Evolutionary conservation across 1,140 invertebrate genomes (phyloP).

Genomic region (Macrostomum lignano): DNA sequence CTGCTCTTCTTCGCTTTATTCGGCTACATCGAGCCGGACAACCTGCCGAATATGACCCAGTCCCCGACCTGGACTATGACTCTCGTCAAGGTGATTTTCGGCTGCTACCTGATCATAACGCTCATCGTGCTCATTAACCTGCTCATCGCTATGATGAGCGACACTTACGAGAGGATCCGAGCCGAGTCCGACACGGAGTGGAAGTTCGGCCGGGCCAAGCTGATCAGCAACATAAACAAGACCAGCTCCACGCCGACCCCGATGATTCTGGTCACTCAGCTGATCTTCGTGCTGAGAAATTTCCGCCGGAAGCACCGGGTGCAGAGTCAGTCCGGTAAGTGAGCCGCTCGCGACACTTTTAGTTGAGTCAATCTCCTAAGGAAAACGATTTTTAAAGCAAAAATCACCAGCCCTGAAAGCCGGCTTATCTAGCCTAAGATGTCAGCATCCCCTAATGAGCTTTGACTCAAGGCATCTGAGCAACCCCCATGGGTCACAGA

Average conservation of each 20-base stretch:
- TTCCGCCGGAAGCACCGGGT: not conserved
- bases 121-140: constrained; percentile 88
- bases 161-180: constrained; percentile 87
- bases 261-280: constrained; percentile 31
- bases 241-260: constrained; percentile 85
- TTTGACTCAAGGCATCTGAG: no score
- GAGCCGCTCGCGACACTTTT: no score
- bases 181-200: constrained; percentile 99
- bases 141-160: constrained; percentile 98
- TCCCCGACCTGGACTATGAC: constrained; percentile 31
- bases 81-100: constrained; percentile 43
- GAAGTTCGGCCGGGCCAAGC: constrained; percentile 93
- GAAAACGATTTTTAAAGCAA: no score
- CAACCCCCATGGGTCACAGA: no score
- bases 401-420: no score
- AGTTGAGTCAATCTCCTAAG: no score
- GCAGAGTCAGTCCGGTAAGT: no score
- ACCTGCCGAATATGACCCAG: constrained; percentile 31
- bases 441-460: no score
- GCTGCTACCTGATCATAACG: constrained; percentile 81
- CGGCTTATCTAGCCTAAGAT: no score
- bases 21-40: constrained; percentile 59
- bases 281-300: not conserved
- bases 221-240: constrained; percentile 91
- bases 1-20: constrained; percentile 89